Conservation (phyloP, 1,140 invertebrate species). For the Drosophila seguyi region DNA sequence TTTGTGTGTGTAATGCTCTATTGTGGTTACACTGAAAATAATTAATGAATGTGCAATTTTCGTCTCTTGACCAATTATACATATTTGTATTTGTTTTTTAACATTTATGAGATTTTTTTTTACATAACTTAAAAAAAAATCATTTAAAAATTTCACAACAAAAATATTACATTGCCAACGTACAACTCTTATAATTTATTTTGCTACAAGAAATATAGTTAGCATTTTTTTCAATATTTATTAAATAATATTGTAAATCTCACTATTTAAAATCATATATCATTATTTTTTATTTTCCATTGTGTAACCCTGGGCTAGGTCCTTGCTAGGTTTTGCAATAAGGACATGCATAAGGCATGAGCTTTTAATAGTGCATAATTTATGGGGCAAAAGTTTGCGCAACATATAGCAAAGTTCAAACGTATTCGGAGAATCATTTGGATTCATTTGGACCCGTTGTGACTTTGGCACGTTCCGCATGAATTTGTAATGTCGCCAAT, state of each 20-base stretch:
- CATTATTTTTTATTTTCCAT: neutral
- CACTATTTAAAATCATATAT: neutral
- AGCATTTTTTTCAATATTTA: no score
- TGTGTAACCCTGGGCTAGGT: neutral
- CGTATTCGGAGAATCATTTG: constrained; percentile 51
- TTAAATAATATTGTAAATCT: neutral
- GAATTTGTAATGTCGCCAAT: constrained; percentile 61
- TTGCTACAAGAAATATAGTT: no score
- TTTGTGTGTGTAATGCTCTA: constrained; percentile 2
- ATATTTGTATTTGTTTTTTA: no score
- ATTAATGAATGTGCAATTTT: neutral
- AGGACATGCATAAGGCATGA: constrained; percentile 38
- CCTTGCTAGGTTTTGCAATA: constrained; percentile 5
- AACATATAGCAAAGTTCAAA: constrained; percentile 45
- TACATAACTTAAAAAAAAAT: no score
- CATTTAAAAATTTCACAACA: no score
- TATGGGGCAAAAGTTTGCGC: constrained; percentile 48
- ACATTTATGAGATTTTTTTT: no score
- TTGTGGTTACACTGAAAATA: constrained; percentile 10
- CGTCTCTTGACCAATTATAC: neutral
- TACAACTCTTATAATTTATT: no score
- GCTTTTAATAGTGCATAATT: constrained; percentile 53
- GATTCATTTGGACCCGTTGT: constrained; percentile 42
- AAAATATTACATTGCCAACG: no score
- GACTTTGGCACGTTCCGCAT: constrained; percentile 63